Base-by-base conservation (phyloP, 2,797 vertebrate genomes). In the Pangasius macronema region DNA sequence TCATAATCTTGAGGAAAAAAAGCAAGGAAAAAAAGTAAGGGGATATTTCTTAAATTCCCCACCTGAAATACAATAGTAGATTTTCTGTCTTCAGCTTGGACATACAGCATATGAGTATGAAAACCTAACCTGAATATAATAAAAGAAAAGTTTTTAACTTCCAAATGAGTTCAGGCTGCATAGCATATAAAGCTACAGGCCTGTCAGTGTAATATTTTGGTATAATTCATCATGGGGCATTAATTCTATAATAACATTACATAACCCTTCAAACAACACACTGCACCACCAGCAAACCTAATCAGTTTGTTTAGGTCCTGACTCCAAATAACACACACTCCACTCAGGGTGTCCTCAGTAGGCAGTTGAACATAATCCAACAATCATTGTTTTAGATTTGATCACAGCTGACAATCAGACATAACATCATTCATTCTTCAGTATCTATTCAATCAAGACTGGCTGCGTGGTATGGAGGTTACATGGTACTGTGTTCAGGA, bases 241-340 rank as follows among this genome's bases (percentile, higher is more conserved):
- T 99, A 99, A 99, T 99, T 99, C 96, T 96, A 96, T 99, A 98
- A 98, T 97, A 97, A 97, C 97, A 98, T 98, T 98, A 98, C 97
- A 92, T 95, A 95, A 95, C 96, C 97, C 97, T 98, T 98, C 95
- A 96, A 97, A 87, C 87, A 73, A 89, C 76, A 87, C 84, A 82
- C 86, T 85, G 89, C 42, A 51, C 85, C 82, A 86, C 70, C 82
- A 79, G 72, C 79, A 85, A 86, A 83, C 82, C 75, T 84, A 83
- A 89, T 87, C 86, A 89, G 81, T 83, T 86, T 86, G 88, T 91
- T 88, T 87, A 90, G 84, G 67, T 75, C 51, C 82, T 83, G 84
- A 87, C 76, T 84, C 20, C 79, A 89, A 86, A 73, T 57, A 42
- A 68, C 85, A 86, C 80, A 84, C 79, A 84, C 73, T 73, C 80